These are phyloP conservation scores for Callyntrura sp. DNA, from an alignment of 2,888 invertebrate genomes.

Conservation along the genomic window DNA sequence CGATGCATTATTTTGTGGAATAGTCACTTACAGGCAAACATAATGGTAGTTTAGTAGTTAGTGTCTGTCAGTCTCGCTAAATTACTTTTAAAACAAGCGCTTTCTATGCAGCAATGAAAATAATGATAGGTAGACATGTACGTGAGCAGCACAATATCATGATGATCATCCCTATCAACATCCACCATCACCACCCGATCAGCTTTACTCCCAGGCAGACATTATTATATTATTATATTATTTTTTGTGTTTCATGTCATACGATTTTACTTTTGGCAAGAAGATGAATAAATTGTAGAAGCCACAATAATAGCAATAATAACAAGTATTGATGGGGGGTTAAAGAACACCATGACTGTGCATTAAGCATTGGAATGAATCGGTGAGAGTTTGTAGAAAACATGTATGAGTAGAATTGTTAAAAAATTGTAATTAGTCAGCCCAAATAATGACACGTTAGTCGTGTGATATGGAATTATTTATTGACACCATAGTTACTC, in stretches of 20 bases:
- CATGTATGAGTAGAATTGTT: constrained; percentile 45
- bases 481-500: constrained; percentile 72
- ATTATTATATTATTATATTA: not conserved
- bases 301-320: constrained; percentile 59
- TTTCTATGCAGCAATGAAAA: constrained; percentile 45
- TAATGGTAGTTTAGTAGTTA: not conserved
- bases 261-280: constrained; percentile 61
- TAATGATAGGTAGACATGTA: constrained; percentile 39
- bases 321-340: constrained; percentile 53
- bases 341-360: constrained; percentile 63
- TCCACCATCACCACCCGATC: constrained; percentile 54
- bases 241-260: constrained; percentile 57
- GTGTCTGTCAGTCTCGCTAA: not conserved
- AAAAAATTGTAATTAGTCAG: constrained; percentile 74
- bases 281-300: constrained; percentile 28
- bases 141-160: constrained; percentile 36
- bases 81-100: constrained; percentile 38
- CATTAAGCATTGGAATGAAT: constrained; percentile 50
- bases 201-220: constrained; percentile 15
- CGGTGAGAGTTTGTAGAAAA: constrained; percentile 37
- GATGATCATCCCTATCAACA: constrained; percentile 40
- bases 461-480: constrained; percentile 75
- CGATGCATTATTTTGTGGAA: constrained; percentile 16
- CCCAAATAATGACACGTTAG: constrained; percentile 72
- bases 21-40: not conserved